Evolutionary conservation across 2,797 vertebrate species (phyloP).

Genomic region (Monodelphis domestica): DNA sequence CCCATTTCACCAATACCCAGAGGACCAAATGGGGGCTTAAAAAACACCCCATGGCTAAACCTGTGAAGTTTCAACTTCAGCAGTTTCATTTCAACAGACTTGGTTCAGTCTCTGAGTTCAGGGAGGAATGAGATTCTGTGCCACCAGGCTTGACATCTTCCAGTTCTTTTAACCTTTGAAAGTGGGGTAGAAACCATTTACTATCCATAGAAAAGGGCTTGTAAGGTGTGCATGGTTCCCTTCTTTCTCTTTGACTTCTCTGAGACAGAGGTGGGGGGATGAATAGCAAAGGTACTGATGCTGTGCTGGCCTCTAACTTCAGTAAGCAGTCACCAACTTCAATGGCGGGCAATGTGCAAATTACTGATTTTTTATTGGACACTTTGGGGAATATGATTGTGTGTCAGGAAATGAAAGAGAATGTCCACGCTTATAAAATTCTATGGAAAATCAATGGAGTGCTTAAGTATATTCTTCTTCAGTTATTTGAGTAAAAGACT

Average conservation of each 20-base stretch:
- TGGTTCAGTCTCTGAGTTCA: neutral
- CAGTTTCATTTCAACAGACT: neutral
- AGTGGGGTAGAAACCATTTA: neutral
- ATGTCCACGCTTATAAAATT: slow-evolving; percentile 79
- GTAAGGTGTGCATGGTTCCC: neutral
- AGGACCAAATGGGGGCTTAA: neutral
- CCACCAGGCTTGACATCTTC: neutral
- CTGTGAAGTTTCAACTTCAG: neutral
- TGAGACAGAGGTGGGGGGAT: neutral
- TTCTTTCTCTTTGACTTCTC: neutral
- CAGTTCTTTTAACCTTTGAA: neutral
- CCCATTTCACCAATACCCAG: neutral
- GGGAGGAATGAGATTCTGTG: fast-evolving
- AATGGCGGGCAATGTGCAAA: slow-evolving; percentile 70
- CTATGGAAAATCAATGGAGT: slow-evolving; percentile 79
- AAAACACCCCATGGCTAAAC: neutral
- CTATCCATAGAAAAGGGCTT: neutral
- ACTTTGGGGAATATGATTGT: slow-evolving; percentile 74
- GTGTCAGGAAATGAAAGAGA: slow-evolving; percentile 80
- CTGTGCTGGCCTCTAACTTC: slow-evolving; percentile 28
- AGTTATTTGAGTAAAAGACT: slow-evolving; percentile 65
- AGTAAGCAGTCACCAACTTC: slow-evolving; percentile 28
- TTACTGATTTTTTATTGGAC: slow-evolving; percentile 78
- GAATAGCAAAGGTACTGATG: slow-evolving; percentile 5
- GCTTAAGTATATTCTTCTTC: slow-evolving; percentile 76